Base-by-base conservation (phyloP, 2,113 vertebrate genomes). In the Grammomys dolichurus region DNA sequence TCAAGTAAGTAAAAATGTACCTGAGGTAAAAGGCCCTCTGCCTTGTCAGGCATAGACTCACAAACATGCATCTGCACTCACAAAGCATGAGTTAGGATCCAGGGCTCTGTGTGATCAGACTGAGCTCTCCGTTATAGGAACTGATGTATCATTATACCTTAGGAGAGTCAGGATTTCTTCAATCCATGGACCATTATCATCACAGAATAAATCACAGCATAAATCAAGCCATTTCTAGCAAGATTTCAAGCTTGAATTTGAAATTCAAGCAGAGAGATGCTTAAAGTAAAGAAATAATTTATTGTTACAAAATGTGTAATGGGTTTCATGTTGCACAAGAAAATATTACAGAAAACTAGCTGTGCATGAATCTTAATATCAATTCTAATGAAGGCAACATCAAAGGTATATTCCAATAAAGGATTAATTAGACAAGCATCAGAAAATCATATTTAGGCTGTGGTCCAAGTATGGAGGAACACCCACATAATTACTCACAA, bases 341-440 rank as follows among this genome's bases (percentile, higher is more conserved):
- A 97, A 97, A 40, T 93, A 93, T 96, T 97, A 65, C 65, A 69
- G 67, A 69, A 69, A 69, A 14, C 69, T 93, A 94, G 54, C 94
- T 72, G 20, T 95, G 65, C 90, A 97, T 98, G 85, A 96, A 93
- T 75, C 89, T 94, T 84, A 70, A 81, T 96, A 88, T 65, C 48
- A 96, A 84, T 58, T 81, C 91, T 98, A 96, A 97, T 28, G 97
- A 87, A 40, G 97, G 9, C 12, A 94, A 46, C 86, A 97, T 88
- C 70, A 96, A 91, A 93, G 2, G 0, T 96, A 31, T 85, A n/a
- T 26, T 70, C 93, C 95, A 86, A 87, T 97, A 96, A 95, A 4
- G 54, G 0, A 13, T 33, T 87, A 93, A 96, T 89, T 7, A 96
- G 91, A 88, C 92, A 87, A 95, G 19, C 12, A 40, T 40, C 13